Evolutionary conservation across 2,888 invertebrate species (phyloP).

Genomic region (Lasioglossum marginatum): DNA sequence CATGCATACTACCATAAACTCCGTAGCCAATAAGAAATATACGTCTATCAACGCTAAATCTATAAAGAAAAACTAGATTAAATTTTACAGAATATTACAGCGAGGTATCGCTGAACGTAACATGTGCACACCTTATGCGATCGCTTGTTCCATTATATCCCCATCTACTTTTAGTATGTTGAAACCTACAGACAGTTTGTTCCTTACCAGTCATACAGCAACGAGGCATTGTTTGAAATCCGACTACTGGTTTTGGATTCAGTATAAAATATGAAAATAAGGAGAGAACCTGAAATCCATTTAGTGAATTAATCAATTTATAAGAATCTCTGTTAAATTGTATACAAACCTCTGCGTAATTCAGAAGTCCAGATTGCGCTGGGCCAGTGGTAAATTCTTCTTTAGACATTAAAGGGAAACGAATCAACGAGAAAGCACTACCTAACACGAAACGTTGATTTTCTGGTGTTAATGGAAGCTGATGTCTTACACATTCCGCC

Average conservation of each 20-base stretch:
- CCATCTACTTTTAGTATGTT: slow-evolving; percentile 92
- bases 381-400: slow-evolving; percentile 93
- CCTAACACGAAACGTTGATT: slow-evolving; percentile 90
- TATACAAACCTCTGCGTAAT: slow-evolving; percentile 87
- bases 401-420: slow-evolving; percentile 94
- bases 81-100: not conserved
- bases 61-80: slow-evolving; percentile 75
- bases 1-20: slow-evolving; percentile 93
- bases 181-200: slow-evolving; percentile 90
- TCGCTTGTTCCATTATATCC: slow-evolving; percentile 94
- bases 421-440: slow-evolving; percentile 89
- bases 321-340: not conserved
- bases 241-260: slow-evolving; percentile 91
- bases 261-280: slow-evolving; percentile 90
- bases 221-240: slow-evolving; percentile 89
- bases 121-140: slow-evolving; percentile 88
- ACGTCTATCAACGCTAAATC: slow-evolving; percentile 92
- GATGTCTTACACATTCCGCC: slow-evolving; percentile 90
- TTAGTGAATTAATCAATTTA: not conserved
- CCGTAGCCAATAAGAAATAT: slow-evolving; percentile 95
- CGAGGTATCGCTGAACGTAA: not conserved
- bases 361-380: slow-evolving; percentile 90
- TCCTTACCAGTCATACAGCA: slow-evolving; percentile 93
- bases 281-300: slow-evolving; percentile 86
- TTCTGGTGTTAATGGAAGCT: slow-evolving; percentile 88